Evolutionary conservation across 2,888 invertebrate genomes (phyloP).

Genomic region (Amblyjoppa fuscipennis): DNA sequence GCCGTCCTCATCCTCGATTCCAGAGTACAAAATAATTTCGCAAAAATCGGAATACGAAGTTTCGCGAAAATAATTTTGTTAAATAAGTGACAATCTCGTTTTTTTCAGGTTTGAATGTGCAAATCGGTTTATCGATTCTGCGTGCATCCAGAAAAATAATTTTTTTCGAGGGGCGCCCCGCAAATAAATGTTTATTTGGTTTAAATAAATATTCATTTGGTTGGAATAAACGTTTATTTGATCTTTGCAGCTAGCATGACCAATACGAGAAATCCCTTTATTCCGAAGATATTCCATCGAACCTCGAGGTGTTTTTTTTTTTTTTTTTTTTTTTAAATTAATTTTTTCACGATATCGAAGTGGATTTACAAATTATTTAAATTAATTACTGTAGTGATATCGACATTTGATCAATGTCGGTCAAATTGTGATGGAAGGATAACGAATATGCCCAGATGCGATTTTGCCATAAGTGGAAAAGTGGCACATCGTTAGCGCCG

Average conservation of each 20-base stretch:
- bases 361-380: constrained; percentile 6
- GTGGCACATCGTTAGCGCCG: not conserved
- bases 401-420: not conserved
- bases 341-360: not conserved
- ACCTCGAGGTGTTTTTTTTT: not conserved
- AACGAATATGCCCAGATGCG: not conserved
- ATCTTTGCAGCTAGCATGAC: constrained; percentile 29
- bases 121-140: no score
- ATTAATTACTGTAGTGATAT: not conserved
- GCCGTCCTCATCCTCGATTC: not conserved
- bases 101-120: no score
- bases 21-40: no score
- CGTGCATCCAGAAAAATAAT: no score
- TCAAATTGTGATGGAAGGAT: not conserved
- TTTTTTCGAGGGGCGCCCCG: no score
- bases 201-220: no score
- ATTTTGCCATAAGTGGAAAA: not conserved
- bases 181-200: no score
- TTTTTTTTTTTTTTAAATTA: no score
- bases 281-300: constrained; percentile 38
- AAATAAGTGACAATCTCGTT: no score
- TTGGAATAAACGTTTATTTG: no score
- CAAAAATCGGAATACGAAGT: no score
- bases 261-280: constrained; percentile 53
- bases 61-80: no score